Evolutionary conservation across 2,888 invertebrate species (phyloP), one percentile per base, ranked within the genome.

Genomic region (Phaonia tiefii): DNA sequence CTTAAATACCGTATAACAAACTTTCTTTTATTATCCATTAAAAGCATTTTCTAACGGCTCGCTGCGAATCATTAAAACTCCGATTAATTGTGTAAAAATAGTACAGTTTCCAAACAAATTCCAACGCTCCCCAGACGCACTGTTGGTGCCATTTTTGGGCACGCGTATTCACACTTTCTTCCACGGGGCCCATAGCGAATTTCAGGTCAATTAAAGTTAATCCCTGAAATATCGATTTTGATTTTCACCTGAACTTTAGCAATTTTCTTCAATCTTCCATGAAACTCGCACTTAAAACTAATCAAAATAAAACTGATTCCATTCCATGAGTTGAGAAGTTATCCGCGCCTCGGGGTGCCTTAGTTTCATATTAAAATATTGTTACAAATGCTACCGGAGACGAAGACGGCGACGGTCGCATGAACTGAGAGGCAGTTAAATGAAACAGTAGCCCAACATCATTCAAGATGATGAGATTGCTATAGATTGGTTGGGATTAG

Each of bases 331-430:
- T 42, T 73, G 15, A 60, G 66, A 77, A 44, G 4, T 77, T 70
- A 75, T 80, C 10, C 39, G 77, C 77, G 74, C 80, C 74, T 74
- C 58, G n/a, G 80, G 74, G 70, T 44, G 58, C 66, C 17, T 74
- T 65, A 74, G 66, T 39, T 70, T 49, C 42, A 60, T 58, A 71
- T 71, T 63, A 39, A 15, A 22, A 75, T 31, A 42, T 65, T 66
- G 66, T 54, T 42, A 67, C 49, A 67, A 71, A 74, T 42, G 81
- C 81, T 81, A 78, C 81, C 54, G 81, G 71, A 56, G 72, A 66
- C 42, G 22, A 39, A 60, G 26, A n/a, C n/a, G n/a, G 31, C 31
- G 31, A n/a, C 31, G 31, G 8, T 31, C 31, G 3, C 31, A 5
- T 31, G 31, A 31, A 31, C 31, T 39, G 8, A 2, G 20, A 42